Base-by-base conservation (phyloP, 2,888 invertebrate species). In the Tolmerus cingulatus region DNA sequence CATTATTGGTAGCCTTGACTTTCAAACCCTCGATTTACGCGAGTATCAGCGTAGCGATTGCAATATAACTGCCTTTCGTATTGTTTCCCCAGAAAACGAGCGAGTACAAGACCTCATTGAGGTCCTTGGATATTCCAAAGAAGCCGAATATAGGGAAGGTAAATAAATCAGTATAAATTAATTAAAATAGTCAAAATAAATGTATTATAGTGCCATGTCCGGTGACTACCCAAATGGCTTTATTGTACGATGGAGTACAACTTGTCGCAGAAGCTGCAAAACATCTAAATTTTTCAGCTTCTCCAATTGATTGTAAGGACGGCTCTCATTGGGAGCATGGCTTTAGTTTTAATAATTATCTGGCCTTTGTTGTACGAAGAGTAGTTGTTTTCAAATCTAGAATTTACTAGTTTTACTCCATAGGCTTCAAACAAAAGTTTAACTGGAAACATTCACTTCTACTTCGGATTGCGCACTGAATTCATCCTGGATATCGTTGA, bases 161-260 rank as follows among this genome's bases (percentile, higher is more conserved):
- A 76, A 14, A 40, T 4, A 19, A n/a, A 12, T 8, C 0, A 76
- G 19, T 76, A 37, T n/a, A 34, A 30, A 34, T 23, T 76, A 23
- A 66, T 34, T 34, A 76, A 23, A 66, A 8, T 14, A 37, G 1
- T 46, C 30, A n/a, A 46, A 86, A 51, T 27, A 16, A 19, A 30
- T 34, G 9, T 51, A 27, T 19, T 19, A 7, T 19, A 92, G 92
- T 91, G 3, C 90, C 91, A 14, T 76, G 34, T 89, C 92, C 92
- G 74, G 88, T 92, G 1, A 86, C 86, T 9, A 43, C 43, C 16
- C 27, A 74, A 9, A 95, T 97, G 88, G 98, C 97, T 7, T 93
- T 98, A 88, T 94, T 97, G 89, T 96, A 97, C 91, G 98, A 98
- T 91, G 96, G 97, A 0, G 96, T 98, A 16, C 94, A 95, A 89